Conservation (phyloP, 2,888 invertebrate species). For the Phasia obesa region DNA sequence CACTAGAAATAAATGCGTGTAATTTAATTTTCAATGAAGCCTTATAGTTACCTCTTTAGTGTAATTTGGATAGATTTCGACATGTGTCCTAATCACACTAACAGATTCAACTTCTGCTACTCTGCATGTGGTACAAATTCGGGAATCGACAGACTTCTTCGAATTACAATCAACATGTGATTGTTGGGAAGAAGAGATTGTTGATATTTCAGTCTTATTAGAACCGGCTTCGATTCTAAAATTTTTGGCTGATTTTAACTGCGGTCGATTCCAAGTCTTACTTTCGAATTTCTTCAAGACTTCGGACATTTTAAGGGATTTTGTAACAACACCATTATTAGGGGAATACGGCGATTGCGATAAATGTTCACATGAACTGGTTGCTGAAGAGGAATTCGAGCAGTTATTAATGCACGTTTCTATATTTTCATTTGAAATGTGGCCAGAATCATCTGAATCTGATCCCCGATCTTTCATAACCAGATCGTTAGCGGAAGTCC, state of each 20-base stretch:
- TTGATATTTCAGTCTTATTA: background rate
- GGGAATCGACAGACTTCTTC: constrained; percentile 1
- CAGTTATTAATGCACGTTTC: constrained; percentile 78
- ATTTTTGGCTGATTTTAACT: background rate
- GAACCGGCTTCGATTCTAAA: background rate
- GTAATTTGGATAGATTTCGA: constrained; percentile 82
- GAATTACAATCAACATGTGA: background rate
- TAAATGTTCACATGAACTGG: constrained; percentile 26
- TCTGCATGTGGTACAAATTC: constrained; percentile 72
- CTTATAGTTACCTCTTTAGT: constrained; percentile 83
- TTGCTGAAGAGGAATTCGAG: constrained; percentile 36
- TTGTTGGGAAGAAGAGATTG: background rate
- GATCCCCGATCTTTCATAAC: constrained; percentile 64
- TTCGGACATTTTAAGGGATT: constrained; percentile 78
- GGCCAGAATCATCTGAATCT: constrained; percentile 91
- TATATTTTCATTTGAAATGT: constrained; percentile 88
- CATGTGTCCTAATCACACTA: constrained; percentile 79
- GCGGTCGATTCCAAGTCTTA: background rate
- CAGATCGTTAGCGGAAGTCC: constrained; percentile 8
- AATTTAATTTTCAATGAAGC: constrained; percentile 73
- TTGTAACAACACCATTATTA: constrained; percentile 56
- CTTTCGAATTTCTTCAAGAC: constrained; percentile 80
- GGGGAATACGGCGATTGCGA: constrained; percentile 69
- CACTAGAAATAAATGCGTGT: constrained; percentile 49
- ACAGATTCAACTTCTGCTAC: constrained; percentile 80